These are phyloP conservation scores for Poecilia latipinna DNA, from an alignment of 2,113 vertebrate genomes.

Conservation along the genomic window DNA sequence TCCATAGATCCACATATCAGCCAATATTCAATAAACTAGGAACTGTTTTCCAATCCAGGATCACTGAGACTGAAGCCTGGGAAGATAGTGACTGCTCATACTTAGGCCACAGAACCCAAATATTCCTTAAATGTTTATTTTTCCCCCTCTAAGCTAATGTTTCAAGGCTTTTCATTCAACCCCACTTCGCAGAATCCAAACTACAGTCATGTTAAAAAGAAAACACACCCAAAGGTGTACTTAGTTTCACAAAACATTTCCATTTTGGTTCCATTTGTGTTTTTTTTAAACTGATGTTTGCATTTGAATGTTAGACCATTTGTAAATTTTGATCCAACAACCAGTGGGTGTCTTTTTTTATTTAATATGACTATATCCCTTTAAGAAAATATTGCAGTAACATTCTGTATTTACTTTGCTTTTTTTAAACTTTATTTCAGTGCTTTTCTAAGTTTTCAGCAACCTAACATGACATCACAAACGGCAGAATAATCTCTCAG, in stretches of 20 bases:
- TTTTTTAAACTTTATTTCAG: slow-evolving; percentile 14
- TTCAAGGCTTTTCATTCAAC: background rate
- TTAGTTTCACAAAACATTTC: background rate
- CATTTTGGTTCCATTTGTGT: too few relatives aligned
- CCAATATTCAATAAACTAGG: too few relatives aligned
- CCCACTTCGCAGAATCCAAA: background rate
- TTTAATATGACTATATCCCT: background rate
- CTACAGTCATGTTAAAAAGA: background rate
- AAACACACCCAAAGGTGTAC: background rate
- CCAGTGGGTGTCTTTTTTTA: too few relatives aligned
- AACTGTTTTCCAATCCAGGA: too few relatives aligned
- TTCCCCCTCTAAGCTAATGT: background rate
- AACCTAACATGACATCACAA: slow-evolving; percentile 1
- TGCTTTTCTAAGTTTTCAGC: slow-evolving; percentile 10
- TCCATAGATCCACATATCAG: too few relatives aligned
- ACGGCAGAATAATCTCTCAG: background rate
- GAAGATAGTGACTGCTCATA: background rate
- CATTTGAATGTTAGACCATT: too few relatives aligned
- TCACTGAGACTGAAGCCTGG: too few relatives aligned
- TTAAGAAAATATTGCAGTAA: slow-evolving; percentile 5
- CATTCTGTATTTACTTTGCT: slow-evolving; percentile 1
- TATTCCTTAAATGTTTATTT: background rate
- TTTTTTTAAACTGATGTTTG: too few relatives aligned
- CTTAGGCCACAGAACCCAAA: background rate
- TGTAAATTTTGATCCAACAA: too few relatives aligned